These are phyloP conservation scores for Synchiropus splendidus DNA, from an alignment of 2,113 vertebrate genomes.

Conservation along the genomic window DNA sequence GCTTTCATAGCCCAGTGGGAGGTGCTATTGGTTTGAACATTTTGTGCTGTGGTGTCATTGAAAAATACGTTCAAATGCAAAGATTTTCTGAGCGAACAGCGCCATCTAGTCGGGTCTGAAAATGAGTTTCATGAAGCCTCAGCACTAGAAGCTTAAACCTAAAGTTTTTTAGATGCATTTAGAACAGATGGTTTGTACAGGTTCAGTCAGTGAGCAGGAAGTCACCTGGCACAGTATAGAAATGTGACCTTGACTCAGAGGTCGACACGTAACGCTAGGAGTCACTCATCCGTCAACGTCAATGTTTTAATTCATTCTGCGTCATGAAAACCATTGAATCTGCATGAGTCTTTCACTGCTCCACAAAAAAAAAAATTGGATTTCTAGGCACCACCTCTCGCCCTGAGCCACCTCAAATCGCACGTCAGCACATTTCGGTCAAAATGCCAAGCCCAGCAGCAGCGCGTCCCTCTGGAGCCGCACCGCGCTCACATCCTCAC, in stretches of 20 bases:
- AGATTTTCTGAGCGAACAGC: no score
- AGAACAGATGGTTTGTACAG: no score
- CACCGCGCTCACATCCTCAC: background rate
- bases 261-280: constrained; percentile 12
- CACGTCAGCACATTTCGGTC: constrained; percentile 44
- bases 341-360: constrained; percentile 40
- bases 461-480: constrained; percentile 13
- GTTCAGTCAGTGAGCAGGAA: no score
- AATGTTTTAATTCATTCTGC: constrained; percentile 30
- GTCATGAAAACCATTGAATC: constrained; percentile 41
- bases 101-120: no score
- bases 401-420: constrained; percentile 19
- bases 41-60: no score
- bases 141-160: no score
- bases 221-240: no score
- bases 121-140: no score
- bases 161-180: no score
- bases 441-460: constrained; percentile 37
- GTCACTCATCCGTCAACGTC: constrained; percentile 48
- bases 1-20: no score
- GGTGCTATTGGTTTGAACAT: no score
- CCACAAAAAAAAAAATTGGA: constrained; percentile 7
- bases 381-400: constrained; percentile 27
- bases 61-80: no score
- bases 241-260: constrained; percentile 23